Evolutionary conservation across 53 echinoderm and acorn worm genomes (phyloP).

Genomic region (Mesocentrotus franciscanus): DNA sequence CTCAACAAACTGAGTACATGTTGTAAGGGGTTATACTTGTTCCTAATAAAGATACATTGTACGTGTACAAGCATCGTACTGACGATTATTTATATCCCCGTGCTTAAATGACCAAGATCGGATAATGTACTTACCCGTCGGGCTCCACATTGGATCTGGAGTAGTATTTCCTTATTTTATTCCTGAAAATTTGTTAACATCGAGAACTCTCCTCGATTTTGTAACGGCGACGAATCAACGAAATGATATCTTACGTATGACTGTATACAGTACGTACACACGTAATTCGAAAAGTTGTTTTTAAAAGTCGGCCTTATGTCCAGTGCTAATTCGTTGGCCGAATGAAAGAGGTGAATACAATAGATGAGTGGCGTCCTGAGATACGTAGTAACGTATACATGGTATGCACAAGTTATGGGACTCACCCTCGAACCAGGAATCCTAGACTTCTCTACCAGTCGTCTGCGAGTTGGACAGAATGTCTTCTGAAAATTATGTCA

Average conservation of each 20-base stretch:
- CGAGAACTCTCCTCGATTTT: neutral
- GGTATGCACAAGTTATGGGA: neutral
- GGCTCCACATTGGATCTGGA: neutral
- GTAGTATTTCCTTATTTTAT: conserved; percentile 33
- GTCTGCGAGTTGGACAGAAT: neutral
- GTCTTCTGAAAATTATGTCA: neutral
- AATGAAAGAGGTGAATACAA: conserved; percentile 22
- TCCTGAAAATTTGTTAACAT: neutral
- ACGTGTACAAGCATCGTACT: neutral
- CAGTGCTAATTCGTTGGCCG: conserved; percentile 5
- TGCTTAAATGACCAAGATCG: neutral
- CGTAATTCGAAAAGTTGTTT: conserved; percentile 41
- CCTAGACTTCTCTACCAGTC: neutral
- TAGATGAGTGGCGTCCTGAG: conserved; percentile 37
- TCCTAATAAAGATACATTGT: neutral
- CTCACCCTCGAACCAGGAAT: conserved; percentile 8
- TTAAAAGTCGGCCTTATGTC: conserved; percentile 18
- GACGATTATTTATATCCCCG: neutral
- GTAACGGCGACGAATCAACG: neutral
- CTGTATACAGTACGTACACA: neutral
- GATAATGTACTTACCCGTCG: neutral
- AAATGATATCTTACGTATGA: neutral
- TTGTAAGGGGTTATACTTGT: too few relatives aligned
- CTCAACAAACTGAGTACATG: too few relatives aligned
- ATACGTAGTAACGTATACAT: conserved; percentile 42